Conservation (phyloP, 2,113 vertebrate species). For the Calidris pygmaea region DNA sequence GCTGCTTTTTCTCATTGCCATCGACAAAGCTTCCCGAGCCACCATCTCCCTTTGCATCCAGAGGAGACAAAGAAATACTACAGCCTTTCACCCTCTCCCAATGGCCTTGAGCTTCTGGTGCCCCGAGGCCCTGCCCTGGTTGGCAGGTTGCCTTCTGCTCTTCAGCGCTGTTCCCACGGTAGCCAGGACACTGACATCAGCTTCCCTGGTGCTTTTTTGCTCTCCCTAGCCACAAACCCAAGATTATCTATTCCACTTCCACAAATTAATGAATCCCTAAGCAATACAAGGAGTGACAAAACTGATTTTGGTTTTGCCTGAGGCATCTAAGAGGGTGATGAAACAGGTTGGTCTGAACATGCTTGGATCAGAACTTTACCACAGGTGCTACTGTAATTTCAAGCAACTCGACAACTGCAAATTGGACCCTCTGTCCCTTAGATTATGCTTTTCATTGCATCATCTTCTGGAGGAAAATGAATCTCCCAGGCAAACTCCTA, state of each 20-base stretch:
- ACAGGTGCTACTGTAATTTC: constrained; percentile 38
- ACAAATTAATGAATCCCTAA: background rate
- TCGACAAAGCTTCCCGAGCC: constrained; percentile 16
- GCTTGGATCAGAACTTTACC: constrained; percentile 23
- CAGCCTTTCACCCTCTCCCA: background rate
- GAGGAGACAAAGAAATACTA: background rate
- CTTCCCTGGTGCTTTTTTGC: background rate
- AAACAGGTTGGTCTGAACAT: background rate
- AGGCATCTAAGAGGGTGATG: background rate
- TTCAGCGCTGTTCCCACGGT: background rate
- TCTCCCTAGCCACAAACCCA: background rate
- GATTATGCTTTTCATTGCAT: background rate
- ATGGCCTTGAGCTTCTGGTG: background rate
- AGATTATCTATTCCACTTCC: background rate
- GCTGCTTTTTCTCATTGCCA: constrained; percentile 31
- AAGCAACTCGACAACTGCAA: background rate
- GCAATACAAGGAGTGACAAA: background rate
- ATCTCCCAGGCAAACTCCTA: background rate
- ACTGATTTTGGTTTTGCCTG: background rate
- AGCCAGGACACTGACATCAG: background rate
- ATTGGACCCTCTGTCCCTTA: background rate
- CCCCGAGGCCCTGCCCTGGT: background rate
- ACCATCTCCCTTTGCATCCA: background rate
- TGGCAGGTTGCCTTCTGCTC: background rate
- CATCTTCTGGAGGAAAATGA: background rate